Percentiles rank a stretch among this genome's conserved stretches.
phyloP scores from a whole-genome alignment of 35 echinoderm and acorn worm genomes.

The Antedon bifida region DNA sequence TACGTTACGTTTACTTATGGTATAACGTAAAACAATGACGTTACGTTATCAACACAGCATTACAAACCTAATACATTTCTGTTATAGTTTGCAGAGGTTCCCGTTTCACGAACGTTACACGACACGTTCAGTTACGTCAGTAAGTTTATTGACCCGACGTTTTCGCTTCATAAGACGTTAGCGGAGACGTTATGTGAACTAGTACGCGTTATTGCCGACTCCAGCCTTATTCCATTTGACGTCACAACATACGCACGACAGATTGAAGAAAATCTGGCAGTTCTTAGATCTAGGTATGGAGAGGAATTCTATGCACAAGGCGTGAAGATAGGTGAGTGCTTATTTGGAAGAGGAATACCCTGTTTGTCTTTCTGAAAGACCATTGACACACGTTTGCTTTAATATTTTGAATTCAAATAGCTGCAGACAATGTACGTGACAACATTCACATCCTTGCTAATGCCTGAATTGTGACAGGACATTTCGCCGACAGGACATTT shows the following conservation, averaged over 20 bases:
- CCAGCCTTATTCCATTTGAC: background rate
- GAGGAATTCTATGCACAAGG: background rate
- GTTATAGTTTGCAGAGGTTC: background rate
- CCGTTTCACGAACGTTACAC: background rate
- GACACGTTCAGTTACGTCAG: background rate
- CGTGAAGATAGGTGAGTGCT: background rate
- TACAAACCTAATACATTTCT: no score
- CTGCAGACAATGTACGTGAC: no score
- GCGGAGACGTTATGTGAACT: background rate
- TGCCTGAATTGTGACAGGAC: no score
- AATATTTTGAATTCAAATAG: no score
- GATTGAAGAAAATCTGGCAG: background rate
- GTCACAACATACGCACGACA: background rate
- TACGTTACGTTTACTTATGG: no score
- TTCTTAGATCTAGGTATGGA: background rate
- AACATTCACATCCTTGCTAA: no score
- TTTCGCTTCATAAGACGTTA: background rate
- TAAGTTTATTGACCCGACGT: background rate
- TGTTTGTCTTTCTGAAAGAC: no score
- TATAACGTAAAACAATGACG: no score
- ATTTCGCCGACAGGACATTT: no score
- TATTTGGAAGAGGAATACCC: no score
- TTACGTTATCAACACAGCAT: no score
- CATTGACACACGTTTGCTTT: no score
- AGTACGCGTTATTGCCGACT: background rate